Base-by-base conservation (phyloP, 2,888 invertebrate species). In the Dusona sp. region DNA sequence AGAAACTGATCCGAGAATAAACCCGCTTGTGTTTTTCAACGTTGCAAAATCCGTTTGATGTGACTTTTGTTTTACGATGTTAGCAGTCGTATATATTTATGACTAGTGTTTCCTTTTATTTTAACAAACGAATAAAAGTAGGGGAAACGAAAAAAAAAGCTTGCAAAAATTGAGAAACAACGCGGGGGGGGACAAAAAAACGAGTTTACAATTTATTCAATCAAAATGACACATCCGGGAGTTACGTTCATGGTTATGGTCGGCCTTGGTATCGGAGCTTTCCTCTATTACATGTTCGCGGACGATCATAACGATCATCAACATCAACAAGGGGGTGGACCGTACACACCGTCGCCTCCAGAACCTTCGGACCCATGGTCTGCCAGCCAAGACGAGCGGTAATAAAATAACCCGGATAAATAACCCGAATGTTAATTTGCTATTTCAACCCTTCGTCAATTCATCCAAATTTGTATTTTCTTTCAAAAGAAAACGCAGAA, bases 271-370 rank as follows among this genome's bases (percentile, higher is more conserved):
- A 70, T 91, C 19, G 91, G 90, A 45, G 88, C 90, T 9, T 86
- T 90, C 72, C 83, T 91, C 16, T 91, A 91, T 83, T 91, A 91
- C 67, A 88, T 90, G 78, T 90, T 91, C 33, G 84, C 88, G 16
- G 89, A 88, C 22, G 75, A 68, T 16, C 70, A 86, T 22, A 73
- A 57, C 51, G 83, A 84, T 38, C 75, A 87, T 64, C 80, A 87
- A 72, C 79, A 89, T 77, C 33, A 67, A 22, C 73, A 79, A 61
- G 75, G 79, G n/a, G 78, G 65, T 51, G 45, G 64, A 33, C 57
- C 48, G 8, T 25, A 1, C 48, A 11, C 61, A n/a, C n/a, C n/a
- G n/a, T n/a, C 72, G 0, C 74, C 51, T 1, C n/a, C 80, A 7
- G 72, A 77, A 13, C 22, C 73, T 29, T 33, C n/a, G 1, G 72